These are phyloP conservation scores for Siniperca knerii DNA, from an alignment of 2,113 vertebrate species.

Conservation along the genomic window DNA sequence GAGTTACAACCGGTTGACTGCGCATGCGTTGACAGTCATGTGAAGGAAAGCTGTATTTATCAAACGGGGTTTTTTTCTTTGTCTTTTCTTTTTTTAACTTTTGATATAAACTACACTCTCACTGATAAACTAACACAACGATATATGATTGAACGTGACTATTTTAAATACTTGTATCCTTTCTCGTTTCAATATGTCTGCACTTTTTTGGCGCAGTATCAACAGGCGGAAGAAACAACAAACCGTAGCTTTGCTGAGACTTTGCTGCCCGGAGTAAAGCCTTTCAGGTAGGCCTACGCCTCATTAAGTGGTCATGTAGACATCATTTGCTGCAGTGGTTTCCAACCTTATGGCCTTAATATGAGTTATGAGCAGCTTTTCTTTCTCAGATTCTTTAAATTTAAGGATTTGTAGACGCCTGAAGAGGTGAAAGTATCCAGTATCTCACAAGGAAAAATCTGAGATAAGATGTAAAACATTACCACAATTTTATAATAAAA, in stretches of 20 bases:
- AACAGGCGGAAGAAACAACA: slow-evolving; percentile 37
- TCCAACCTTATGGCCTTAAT: background rate
- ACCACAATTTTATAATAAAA: background rate
- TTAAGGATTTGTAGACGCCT: no score
- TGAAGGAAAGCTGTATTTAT: slow-evolving; percentile 12
- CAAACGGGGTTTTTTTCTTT: background rate
- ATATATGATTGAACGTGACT: fast-evolving
- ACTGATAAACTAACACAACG: fast-evolving
- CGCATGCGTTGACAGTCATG: slow-evolving; percentile 69
- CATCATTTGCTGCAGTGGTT: background rate
- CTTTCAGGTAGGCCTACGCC: slow-evolving; percentile 4
- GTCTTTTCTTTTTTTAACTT: background rate
- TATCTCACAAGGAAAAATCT: background rate
- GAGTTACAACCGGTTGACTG: slow-evolving; percentile 45
- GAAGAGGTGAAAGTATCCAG: background rate
- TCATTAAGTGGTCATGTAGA: no score
- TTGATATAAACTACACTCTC: fast-evolving
- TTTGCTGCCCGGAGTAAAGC: background rate
- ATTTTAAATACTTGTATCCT: fast-evolving
- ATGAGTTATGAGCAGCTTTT: no score
- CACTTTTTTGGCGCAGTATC: slow-evolving; percentile 45
- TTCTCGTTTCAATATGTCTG: fast-evolving
- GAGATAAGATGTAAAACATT: background rate
- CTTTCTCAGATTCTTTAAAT: background rate
- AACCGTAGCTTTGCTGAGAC: fast-evolving